Evolutionary conservation across 2,888 invertebrate genomes (phyloP).

Genomic region (Melitaea athalia): DNA sequence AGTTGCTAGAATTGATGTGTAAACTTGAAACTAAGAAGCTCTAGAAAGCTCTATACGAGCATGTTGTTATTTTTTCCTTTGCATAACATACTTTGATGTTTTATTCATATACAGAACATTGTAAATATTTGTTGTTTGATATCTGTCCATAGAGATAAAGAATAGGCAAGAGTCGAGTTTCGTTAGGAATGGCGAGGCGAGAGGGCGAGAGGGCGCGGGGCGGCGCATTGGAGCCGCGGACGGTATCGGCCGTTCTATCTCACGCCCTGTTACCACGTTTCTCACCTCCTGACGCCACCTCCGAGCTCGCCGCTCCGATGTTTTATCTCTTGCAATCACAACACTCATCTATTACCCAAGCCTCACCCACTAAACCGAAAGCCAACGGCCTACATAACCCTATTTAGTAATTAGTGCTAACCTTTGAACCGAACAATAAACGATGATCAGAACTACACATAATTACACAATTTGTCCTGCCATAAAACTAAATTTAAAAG

Average conservation of each 20-base stretch:
- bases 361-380: conserved; percentile 70
- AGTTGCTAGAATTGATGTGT: too few relatives aligned
- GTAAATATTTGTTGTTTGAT: neutral
- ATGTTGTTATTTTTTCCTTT: too few relatives aligned
- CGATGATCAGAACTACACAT: neutral
- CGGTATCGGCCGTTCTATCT: conserved; percentile 70
- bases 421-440: conserved; percentile 4
- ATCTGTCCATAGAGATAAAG: conserved; percentile 15
- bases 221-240: conserved; percentile 46
- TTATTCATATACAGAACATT: neutral
- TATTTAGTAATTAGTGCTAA: conserved; percentile 21
- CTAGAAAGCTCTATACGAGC: too few relatives aligned
- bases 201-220: conserved; percentile 29
- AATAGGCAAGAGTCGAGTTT: conserved; percentile 29
- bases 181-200: conserved; percentile 31
- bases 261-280: conserved; percentile 77
- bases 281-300: conserved; percentile 75
- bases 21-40: too few relatives aligned
- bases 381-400: conserved; percentile 55
- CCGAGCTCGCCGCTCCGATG: conserved; percentile 55
- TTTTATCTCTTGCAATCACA: conserved; percentile 70
- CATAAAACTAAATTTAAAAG: neutral
- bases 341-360: conserved; percentile 70
- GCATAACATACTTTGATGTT: too few relatives aligned
- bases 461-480: neutral